Evolutionary conservation across 2,888 invertebrate genomes (phyloP), one percentile per base, ranked within the genome.

Genomic region (Metalampra italica): DNA sequence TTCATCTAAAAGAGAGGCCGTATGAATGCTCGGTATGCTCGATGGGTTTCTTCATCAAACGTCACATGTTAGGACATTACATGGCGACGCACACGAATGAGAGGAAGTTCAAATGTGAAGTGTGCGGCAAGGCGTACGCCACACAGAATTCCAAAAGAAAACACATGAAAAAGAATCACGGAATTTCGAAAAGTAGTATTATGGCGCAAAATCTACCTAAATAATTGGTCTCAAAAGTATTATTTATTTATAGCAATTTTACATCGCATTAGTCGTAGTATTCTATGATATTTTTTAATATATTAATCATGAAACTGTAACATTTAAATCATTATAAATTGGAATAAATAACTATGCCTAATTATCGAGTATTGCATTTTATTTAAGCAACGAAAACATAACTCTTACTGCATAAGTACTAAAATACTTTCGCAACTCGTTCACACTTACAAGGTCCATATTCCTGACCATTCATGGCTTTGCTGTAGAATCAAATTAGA

Each of bases 51-150:
- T 89, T 88, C 13, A 80, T 83, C 1, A 85, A 84, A 53, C 62
- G 82, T 0, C 91, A 91, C 55, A 85, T 86, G 75, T 58, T 84
- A 12, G 84, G 83, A 0, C 91, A 91, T 59, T 88, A 89, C 48
- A 69, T 87, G 71, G 82, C 85, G 1, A 84, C 83, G 9, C 88
- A 88, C 47, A 88, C 88, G 0, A 90, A 90, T 43, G 91, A 91
- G 38, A 83, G 89, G 32, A 87, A 84, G 15, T 91, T 90, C 50
- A 90, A 92, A 47, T 92, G 93, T 55, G 91, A 92, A 11, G 78
- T 91, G 0, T 93, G 93, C 56, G 90, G 91, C 0, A 91, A 91
- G 47, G 91, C 90, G 56, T 91, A 86, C 47, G 85, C 85, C 0
- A 88, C 86, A 3, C 84, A 85, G 59, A 85, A 79, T 44, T 84